Evolutionary conservation across 1,140 invertebrate genomes (phyloP).

Genomic region (Zaprionus davidi): DNA sequence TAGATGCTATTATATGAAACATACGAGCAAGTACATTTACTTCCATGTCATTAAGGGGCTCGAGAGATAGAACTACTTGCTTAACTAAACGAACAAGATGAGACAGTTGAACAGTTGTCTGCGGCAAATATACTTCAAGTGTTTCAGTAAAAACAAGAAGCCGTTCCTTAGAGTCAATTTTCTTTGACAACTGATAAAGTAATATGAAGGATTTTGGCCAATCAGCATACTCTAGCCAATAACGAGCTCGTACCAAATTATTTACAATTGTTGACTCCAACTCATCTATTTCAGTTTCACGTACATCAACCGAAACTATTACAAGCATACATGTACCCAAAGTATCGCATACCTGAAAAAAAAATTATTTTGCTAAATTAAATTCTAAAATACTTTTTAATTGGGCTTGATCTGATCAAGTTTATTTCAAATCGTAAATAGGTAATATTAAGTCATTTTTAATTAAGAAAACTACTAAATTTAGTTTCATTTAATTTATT

Average conservation of each 20-base stretch:
- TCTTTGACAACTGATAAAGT: constrained; percentile 12
- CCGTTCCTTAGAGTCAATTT: constrained; percentile 29
- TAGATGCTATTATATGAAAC: constrained; percentile 32
- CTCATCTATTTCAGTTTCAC: constrained; percentile 18
- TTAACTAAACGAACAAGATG: constrained; percentile 37
- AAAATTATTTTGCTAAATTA: background rate
- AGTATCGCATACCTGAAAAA: constrained; percentile 26
- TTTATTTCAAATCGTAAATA: too few relatives aligned
- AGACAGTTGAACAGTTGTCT: constrained; percentile 33
- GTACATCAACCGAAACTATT: constrained; percentile 30
- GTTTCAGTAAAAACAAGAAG: constrained; percentile 29
- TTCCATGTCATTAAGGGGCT: constrained; percentile 43
- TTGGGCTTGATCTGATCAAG: too few relatives aligned
- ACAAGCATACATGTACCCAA: constrained; percentile 10
- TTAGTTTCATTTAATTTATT: too few relatives aligned
- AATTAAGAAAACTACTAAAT: too few relatives aligned
- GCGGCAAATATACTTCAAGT: constrained; percentile 25
- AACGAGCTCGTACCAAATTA: constrained; percentile 18
- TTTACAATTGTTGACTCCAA: constrained; percentile 20
- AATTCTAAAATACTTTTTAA: too few relatives aligned
- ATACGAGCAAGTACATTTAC: constrained; percentile 38
- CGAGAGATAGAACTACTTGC: constrained; percentile 13
- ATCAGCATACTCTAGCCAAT: constrained; percentile 38
- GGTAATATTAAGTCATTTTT: too few relatives aligned
- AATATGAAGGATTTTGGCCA: constrained; percentile 34